A percentile compares a stretch with the other conserved stretches of the same genome.
These are phyloP conservation scores for Neoaliturus tenellus DNA, from an alignment of 2,888 invertebrate species.

Conservation along the genomic window DNA sequence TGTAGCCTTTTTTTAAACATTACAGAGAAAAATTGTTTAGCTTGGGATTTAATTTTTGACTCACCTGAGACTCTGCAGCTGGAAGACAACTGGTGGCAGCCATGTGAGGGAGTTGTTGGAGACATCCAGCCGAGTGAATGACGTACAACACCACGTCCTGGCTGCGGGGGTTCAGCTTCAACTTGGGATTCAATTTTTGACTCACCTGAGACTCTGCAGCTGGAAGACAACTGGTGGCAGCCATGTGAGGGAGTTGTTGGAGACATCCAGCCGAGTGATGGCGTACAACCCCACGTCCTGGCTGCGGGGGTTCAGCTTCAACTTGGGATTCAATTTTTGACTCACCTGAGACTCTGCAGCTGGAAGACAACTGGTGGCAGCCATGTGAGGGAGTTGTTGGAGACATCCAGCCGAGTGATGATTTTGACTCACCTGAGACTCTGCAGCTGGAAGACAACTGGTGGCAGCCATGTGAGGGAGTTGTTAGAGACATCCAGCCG, in stretches of 20 bases:
- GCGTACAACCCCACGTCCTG: conserved; percentile 88
- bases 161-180: conserved; percentile 82
- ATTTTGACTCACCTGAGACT: conserved; percentile 89
- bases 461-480: conserved; percentile 86
- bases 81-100: conserved; percentile 89
- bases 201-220: conserved; percentile 84
- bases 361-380: conserved; percentile 91
- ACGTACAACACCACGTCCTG: conserved; percentile 88
- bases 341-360: conserved; percentile 86
- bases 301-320: conserved; percentile 79
- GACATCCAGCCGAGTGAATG: conserved; percentile 94
- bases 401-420: conserved; percentile 95
- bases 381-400: conserved; percentile 88
- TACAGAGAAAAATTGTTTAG: too few species aligned
- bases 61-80: conserved; percentile 87
- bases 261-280: conserved; percentile 94
- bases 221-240: conserved; percentile 91
- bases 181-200: conserved; percentile 90
- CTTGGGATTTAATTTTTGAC: too few species aligned
- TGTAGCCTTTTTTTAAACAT: too few species aligned
- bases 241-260: conserved; percentile 88
- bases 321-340: too few species aligned
- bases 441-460: conserved; percentile 87
- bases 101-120: conserved; percentile 90
- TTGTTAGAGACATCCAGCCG: conserved; percentile 96